These are phyloP conservation scores for Helicoverpa zea DNA, from an alignment of 1,140 invertebrate species.

Conservation along the genomic window DNA sequence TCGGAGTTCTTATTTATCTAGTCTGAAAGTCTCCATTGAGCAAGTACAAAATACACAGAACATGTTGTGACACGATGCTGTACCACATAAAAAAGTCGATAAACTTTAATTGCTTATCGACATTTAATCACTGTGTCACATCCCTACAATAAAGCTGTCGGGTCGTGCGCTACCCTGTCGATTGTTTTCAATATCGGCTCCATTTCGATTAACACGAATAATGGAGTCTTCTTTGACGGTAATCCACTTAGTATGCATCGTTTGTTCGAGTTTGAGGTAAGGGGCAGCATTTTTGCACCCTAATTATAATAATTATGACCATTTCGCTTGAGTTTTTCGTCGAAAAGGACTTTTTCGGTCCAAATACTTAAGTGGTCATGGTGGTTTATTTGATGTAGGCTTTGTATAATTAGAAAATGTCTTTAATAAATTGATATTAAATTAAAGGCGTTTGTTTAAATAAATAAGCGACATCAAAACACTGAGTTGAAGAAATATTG, in stretches of 20 bases:
- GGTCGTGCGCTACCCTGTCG: slow-evolving; percentile 80
- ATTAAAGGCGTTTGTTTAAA: too few relatives aligned
- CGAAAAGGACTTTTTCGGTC: neutral
- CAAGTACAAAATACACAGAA: neutral
- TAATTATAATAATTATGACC: slow-evolving; percentile 74
- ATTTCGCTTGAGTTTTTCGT: slow-evolving; percentile 52
- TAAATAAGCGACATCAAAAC: too few relatives aligned
- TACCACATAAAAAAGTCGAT: slow-evolving; percentile 38
- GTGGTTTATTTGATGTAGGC: too few relatives aligned
- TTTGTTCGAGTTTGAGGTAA: slow-evolving; percentile 51
- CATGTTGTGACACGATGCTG: neutral
- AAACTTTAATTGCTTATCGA: slow-evolving; percentile 45
- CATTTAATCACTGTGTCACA: slow-evolving; percentile 32
- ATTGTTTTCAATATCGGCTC: slow-evolving; percentile 83
- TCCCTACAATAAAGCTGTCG: slow-evolving; percentile 59
- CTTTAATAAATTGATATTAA: neutral
- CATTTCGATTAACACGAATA: slow-evolving; percentile 84
- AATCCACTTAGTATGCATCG: slow-evolving; percentile 68
- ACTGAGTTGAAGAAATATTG: too few relatives aligned
- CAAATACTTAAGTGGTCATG: too few relatives aligned
- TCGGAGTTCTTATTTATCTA: too few relatives aligned
- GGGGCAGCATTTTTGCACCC: slow-evolving; percentile 68
- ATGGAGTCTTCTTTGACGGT: slow-evolving; percentile 76
- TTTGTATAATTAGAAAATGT: too few relatives aligned
- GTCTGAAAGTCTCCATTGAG: too few relatives aligned